phyloP scores from a whole-genome alignment of 2,113 vertebrate genomes.

The Oncorhynchus clarkii region DNA sequence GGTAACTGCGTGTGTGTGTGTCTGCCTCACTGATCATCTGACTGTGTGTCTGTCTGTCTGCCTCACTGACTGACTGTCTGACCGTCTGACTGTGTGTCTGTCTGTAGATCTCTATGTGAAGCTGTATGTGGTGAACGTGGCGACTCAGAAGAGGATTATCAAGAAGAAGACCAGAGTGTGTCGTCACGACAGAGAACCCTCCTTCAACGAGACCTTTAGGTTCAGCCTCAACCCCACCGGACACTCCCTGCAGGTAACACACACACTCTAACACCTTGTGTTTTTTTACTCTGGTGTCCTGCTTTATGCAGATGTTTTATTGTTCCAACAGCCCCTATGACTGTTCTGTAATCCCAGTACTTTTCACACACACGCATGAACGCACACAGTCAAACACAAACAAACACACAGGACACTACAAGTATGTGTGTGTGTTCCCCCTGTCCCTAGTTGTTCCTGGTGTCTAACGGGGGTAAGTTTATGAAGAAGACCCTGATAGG shows the following conservation, averaged over 20 bases:
- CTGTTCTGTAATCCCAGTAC: not conserved
- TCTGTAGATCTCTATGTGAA: slow-evolving; percentile 93
- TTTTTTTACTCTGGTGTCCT: not conserved
- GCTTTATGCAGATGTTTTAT: not conserved
- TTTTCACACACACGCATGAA: not conserved
- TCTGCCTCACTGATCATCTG: slow-evolving; percentile 48
- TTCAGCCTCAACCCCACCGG: slow-evolving; percentile 94
- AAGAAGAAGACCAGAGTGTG: slow-evolving; percentile 99
- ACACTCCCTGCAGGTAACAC: slow-evolving; percentile 94
- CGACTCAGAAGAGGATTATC: slow-evolving; percentile 94
- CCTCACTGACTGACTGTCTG: not conserved
- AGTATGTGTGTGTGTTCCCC: not conserved
- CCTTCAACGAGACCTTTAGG: slow-evolving; percentile 97
- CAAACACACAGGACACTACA: not conserved
- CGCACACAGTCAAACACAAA: too few relatives aligned
- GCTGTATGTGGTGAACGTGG: slow-evolving; percentile 93
- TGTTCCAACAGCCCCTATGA: slow-evolving; percentile 16
- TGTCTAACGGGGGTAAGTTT: slow-evolving; percentile 98
- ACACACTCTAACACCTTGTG: not conserved
- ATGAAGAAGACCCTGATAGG: slow-evolving; percentile 99
- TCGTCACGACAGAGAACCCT: slow-evolving; percentile 94
- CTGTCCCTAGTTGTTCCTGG: slow-evolving; percentile 84
- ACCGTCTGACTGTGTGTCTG: too few relatives aligned
- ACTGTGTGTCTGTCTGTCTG: not conserved
- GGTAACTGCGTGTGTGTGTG: slow-evolving; percentile 67